phyloP scores from a whole-genome alignment of 2,113 vertebrate genomes.

The Peromyscus californicus region DNA sequence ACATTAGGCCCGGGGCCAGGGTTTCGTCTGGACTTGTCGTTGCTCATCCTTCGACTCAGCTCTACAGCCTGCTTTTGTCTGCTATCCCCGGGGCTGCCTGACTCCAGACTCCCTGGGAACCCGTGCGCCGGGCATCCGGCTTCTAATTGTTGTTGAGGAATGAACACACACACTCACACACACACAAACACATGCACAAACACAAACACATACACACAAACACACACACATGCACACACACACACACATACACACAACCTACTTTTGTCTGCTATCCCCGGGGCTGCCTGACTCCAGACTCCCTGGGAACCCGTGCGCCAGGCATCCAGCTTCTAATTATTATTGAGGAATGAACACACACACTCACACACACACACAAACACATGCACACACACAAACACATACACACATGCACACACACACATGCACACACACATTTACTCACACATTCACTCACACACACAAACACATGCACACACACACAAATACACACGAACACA shows the following conservation, averaged over 20 bases:
- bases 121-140: not conserved
- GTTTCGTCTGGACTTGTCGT: not conserved
- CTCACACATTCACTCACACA: too few relatives aligned
- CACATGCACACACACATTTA: too few relatives aligned
- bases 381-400: not conserved
- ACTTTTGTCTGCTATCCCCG: not conserved
- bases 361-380: not conserved
- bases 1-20: not conserved
- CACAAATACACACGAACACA: too few relatives aligned
- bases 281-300: not conserved
- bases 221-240: not conserved
- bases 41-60: not conserved
- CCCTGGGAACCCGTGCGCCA: not conserved
- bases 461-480: too few relatives aligned
- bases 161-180: not conserved
- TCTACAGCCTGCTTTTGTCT: not conserved
- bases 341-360: not conserved
- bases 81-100: not conserved
- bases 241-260: not conserved
- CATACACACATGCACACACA: not conserved
- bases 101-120: not conserved
- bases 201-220: not conserved
- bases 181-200: not conserved
- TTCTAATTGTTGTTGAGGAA: not conserved
- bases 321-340: not conserved